Evolutionary conservation across 2,888 invertebrate genomes (phyloP).

Genomic region (Heliconius cydno): DNA sequence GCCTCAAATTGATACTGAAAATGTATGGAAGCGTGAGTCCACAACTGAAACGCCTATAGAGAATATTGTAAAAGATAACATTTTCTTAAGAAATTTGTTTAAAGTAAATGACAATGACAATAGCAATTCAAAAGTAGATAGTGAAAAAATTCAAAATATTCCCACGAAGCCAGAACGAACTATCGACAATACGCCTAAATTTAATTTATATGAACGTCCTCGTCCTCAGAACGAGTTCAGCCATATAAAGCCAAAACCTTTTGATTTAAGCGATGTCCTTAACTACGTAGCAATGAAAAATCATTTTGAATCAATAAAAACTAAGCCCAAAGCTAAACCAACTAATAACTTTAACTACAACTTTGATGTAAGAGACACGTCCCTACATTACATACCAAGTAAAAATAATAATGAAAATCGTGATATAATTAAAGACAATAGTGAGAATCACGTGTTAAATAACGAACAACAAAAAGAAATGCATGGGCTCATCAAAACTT

Average conservation of each 20-base stretch:
- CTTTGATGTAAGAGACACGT: conserved; percentile 57
- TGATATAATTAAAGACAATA: conserved; percentile 49
- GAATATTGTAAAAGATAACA: conserved; percentile 65
- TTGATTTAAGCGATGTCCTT: conserved; percentile 68
- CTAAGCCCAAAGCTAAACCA: conserved; percentile 61
- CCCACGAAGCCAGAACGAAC: conserved; percentile 56
- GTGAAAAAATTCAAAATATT: conserved; percentile 41
- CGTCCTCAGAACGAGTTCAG: conserved; percentile 56
- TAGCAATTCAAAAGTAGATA: conserved; percentile 49
- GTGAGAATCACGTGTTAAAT: conserved; percentile 54
- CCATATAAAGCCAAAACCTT: conserved; percentile 55
- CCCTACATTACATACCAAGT: conserved; percentile 56
- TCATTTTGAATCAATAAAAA: conserved; percentile 71
- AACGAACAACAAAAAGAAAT: conserved; percentile 65
- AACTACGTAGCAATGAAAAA: conserved; percentile 71
- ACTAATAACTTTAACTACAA: conserved; percentile 49
- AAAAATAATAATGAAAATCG: conserved; percentile 52
- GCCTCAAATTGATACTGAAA: conserved; percentile 39
- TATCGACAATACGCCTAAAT: conserved; percentile 62
- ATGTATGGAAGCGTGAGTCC: conserved; percentile 43
- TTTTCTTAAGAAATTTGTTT: conserved; percentile 71
- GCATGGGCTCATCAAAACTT: conserved; percentile 73
- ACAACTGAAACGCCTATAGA: conserved; percentile 52
- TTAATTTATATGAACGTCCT: conserved; percentile 58
- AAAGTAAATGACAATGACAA: conserved; percentile 52